These are phyloP conservation scores for Cheilosia vernalis DNA, from an alignment of 2,888 invertebrate species.

Conservation along the genomic window DNA sequence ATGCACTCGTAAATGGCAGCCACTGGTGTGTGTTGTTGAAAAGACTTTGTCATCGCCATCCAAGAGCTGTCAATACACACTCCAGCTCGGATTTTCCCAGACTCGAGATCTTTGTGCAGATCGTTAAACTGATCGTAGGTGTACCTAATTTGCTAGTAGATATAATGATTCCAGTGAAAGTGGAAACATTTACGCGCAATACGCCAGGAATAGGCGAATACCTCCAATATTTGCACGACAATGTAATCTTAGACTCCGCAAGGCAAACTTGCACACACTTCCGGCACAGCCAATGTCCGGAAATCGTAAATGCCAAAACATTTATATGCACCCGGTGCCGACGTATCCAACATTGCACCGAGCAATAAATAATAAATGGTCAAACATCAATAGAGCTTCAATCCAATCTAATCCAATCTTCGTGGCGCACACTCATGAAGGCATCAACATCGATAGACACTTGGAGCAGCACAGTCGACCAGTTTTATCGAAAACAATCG, in stretches of 20 bases:
- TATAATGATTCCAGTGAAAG: neutral
- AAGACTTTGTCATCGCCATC: too few relatives aligned
- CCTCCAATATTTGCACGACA: constrained; percentile 14
- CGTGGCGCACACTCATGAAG: neutral
- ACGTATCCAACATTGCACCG: constrained; percentile 35
- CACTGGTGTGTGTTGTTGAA: too few relatives aligned
- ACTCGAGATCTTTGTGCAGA: too few relatives aligned
- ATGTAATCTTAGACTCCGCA: constrained; percentile 4
- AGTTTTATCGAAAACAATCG: constrained; percentile 29
- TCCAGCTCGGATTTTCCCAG: too few relatives aligned
- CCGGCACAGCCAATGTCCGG: constrained; percentile 48
- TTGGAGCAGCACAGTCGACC: neutral
- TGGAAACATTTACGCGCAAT: neutral
- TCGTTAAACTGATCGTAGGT: neutral
- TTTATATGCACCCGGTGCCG: constrained; percentile 12
- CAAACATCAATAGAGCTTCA: constrained; percentile 49
- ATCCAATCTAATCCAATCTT: constrained; percentile 29
- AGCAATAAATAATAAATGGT: constrained; percentile 40
- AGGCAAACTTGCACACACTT: constrained; percentile 38
- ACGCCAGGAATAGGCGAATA: neutral
- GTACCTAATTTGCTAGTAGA: neutral
- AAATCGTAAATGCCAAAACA: constrained; percentile 36
- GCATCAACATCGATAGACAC: constrained; percentile 4
- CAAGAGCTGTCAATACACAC: too few relatives aligned
- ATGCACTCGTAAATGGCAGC: too few relatives aligned